Evolutionary conservation across 2,113 vertebrate species (phyloP).

Genomic region (Antigone vipio): DNA sequence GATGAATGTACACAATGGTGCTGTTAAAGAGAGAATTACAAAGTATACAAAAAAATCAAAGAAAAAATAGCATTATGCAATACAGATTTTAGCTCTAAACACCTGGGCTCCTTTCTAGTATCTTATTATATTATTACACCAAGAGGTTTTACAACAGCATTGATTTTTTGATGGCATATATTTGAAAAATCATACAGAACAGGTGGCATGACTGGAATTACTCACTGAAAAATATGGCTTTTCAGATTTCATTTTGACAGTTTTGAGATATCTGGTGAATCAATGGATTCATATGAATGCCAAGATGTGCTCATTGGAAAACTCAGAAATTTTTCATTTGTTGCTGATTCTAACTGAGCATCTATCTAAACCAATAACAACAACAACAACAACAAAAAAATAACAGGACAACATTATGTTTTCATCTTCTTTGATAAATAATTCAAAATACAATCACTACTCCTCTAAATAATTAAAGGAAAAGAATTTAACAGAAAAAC

Average conservation of each 20-base stretch:
- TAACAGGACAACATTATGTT: background rate
- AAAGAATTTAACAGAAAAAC: background rate
- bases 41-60: background rate
- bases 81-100: background rate
- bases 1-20: background rate
- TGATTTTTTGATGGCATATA: background rate
- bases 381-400: background rate
- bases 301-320: background rate
- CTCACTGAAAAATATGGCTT: background rate
- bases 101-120: background rate
- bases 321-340: background rate
- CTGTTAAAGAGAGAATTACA: background rate
- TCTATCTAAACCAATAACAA: background rate
- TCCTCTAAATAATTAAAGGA: background rate
- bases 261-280: background rate
- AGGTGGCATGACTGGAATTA: background rate
- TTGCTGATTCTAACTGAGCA: background rate
- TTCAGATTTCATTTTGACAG: background rate
- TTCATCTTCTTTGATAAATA: background rate
- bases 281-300: background rate
- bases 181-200: background rate
- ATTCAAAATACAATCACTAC: background rate
- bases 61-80: background rate
- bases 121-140: background rate
- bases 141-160: background rate